A percentile compares a stretch with the other conserved stretches of the same genome.
phyloP scores from a whole-genome alignment of 2,888 invertebrate genomes.

The Salticus scenicus region DNA sequence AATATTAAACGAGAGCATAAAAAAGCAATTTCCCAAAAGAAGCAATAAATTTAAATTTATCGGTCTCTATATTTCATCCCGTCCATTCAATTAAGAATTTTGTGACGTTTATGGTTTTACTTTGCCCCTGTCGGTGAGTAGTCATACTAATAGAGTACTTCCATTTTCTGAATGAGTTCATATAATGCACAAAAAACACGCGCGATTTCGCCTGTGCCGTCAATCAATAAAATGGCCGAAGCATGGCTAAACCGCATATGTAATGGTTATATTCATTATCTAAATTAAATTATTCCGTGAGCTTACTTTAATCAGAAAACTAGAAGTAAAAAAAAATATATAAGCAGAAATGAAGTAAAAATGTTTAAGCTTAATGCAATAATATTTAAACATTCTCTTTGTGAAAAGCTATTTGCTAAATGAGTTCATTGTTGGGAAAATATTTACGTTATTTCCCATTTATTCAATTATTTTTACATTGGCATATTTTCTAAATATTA shows the following conservation, averaged over 20 bases:
- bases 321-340: no score
- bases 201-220: not conserved
- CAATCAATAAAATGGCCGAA: not conserved
- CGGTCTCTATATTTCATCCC: not conserved
- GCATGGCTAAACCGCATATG: not conserved
- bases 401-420: no score
- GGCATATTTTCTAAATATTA: no score
- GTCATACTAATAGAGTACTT: not conserved
- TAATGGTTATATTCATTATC: not conserved
- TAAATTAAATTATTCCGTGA: not conserved
- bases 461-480: no score
- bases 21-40: not conserved
- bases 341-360: no score
- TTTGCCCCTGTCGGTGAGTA: not conserved
- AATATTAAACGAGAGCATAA: no score
- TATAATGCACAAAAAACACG: no score
- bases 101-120: not conserved
- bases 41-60: not conserved
- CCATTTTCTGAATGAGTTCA: not conserved
- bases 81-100: not conserved
- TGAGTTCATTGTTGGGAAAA: no score
- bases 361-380: no score
- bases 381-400: no score
- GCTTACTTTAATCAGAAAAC: not conserved
- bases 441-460: no score